Evolutionary conservation across 2,888 invertebrate species (phyloP).

Genomic region (Heliconius aoede): DNA sequence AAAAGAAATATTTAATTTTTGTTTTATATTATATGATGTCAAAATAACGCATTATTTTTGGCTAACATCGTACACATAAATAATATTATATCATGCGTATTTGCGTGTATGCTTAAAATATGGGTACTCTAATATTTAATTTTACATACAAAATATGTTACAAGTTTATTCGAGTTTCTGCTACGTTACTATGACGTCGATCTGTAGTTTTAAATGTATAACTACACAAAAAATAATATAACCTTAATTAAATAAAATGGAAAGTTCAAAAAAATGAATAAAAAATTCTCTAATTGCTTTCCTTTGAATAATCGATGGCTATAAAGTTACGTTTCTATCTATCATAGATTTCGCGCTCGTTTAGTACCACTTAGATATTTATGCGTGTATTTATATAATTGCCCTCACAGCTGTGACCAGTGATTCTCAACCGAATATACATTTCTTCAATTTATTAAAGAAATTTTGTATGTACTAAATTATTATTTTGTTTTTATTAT

Average conservation of each 20-base stretch:
- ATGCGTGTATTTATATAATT: constrained; percentile 4
- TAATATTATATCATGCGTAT: no score
- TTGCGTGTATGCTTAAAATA: no score
- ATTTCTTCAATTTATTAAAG: not conserved
- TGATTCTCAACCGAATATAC: constrained; percentile 23
- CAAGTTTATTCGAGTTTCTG: not conserved
- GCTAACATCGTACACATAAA: no score
- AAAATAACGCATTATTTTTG: no score
- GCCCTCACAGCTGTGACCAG: not conserved
- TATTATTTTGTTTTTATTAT: not conserved
- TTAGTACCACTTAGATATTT: constrained; percentile 14
- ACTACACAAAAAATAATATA: not conserved
- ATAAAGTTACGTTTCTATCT: not conserved
- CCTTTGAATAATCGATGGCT: not conserved
- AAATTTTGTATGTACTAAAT: not conserved
- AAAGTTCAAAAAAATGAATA: constrained; percentile 3
- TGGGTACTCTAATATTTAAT: no score
- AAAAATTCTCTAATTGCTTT: constrained; percentile 1
- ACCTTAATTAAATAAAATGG: not conserved
- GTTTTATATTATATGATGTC: no score
- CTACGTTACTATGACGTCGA: not conserved
- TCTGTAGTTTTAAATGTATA: not conserved
- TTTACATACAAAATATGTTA: no score
- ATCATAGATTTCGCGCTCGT: constrained; percentile 22
- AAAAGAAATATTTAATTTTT: no score